Conservation (phyloP, 1,140 invertebrate species). For the Drosophila nannoptera region DNA sequence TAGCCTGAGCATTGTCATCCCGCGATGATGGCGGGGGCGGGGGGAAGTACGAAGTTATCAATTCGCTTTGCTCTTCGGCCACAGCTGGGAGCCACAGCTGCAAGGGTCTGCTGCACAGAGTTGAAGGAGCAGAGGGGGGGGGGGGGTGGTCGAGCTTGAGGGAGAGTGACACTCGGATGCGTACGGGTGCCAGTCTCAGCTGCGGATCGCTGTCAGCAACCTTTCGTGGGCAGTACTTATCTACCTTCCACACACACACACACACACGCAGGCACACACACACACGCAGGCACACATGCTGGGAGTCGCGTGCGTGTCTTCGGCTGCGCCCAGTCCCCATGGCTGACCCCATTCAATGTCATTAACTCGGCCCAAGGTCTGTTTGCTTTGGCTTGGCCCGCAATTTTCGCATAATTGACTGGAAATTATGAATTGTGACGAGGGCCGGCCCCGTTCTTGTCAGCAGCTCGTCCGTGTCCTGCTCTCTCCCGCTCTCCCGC, state of each 20-base stretch:
- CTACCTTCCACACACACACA: constrained; percentile 21
- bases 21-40: background rate
- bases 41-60: constrained; percentile 27
- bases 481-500: background rate
- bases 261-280: background rate
- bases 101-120: constrained; percentile 15
- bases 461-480: constrained; percentile 28
- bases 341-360: constrained; percentile 73
- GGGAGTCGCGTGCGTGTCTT: constrained; percentile 23
- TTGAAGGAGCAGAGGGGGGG: constrained; percentile 7
- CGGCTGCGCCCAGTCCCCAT: constrained; percentile 4
- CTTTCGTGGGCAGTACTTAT: constrained; percentile 49
- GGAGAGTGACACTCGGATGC: constrained; percentile 47
- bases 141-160: background rate
- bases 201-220: constrained; percentile 69
- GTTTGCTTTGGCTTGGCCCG: constrained; percentile 57
- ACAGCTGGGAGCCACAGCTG: constrained; percentile 6
- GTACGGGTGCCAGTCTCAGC: constrained; percentile 39
- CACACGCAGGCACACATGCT: background rate
- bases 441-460: constrained; percentile 19
- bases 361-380: constrained; percentile 72
- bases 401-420: constrained; percentile 73
- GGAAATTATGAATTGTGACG: constrained; percentile 69
- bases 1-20: constrained; percentile 1
- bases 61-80: constrained; percentile 35